Evolutionary conservation across 1,140 invertebrate species (phyloP), one percentile per base, ranked within the genome.

Genomic region (Radopholus similis): DNA sequence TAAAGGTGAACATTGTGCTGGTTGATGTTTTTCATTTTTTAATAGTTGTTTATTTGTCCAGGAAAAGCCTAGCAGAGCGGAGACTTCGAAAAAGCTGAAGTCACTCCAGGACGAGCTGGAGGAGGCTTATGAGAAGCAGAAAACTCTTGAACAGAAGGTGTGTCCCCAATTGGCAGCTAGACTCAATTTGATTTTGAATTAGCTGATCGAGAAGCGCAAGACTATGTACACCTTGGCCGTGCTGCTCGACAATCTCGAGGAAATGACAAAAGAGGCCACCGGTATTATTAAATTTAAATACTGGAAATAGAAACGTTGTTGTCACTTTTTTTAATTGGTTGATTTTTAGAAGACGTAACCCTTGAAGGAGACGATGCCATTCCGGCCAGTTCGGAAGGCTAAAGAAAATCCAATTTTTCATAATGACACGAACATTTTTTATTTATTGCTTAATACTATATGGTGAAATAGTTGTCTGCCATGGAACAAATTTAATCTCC

Each of bases 11-110:
- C 18, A n/a, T 23, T 54, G 30, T 54, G 6, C 28, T 9, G 13
- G 11, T 26, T 8, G 34, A 49, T 47, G 9, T 5, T 9, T 26
- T 21, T 23, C 13, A 62, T 28, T 34, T 34, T 58, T 57, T 34
- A 57, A 57, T 3, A n/a, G 26, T 28, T 62, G 26, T 23, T 62
- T 28, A 59, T n/a, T n/a, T n/a, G n/a, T n/a, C n/a, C n/a, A 72
- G 51, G 72, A 77, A 51, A 71, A 73, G 32, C 72, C 72, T 13
- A 65, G 35, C 26, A 42, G 74, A 53, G 28, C n/a, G 15, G 72
- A 74, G 8, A 67, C 72, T 1, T 30, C 42, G 18, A 38, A 57
- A 30, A 51, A 9, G 49, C 34, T 73, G 15, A 54, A 40, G 26
- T 40, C 21, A 21, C 34, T 73, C 15, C 74, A 76, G 21, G 35